These are phyloP conservation scores for Lycopodina hypogea DNA, from an alignment of 37 sponge, comb jelly and placozoan species.

Conservation along the genomic window DNA sequence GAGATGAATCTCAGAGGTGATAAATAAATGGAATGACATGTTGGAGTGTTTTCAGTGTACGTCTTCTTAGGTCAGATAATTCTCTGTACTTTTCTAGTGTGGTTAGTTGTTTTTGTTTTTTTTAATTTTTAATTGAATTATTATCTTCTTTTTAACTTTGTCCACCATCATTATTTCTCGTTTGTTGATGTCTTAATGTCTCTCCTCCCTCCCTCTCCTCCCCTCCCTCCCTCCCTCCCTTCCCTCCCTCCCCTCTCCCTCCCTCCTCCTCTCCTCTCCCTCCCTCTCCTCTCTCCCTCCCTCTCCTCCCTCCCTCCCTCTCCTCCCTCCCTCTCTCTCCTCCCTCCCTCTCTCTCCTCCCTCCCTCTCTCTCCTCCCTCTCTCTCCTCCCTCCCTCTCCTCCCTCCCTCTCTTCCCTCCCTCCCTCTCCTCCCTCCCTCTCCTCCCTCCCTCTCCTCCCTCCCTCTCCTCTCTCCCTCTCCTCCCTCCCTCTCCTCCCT, in stretches of 20 bases:
- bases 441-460: neutral
- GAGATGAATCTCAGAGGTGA: too few relatives aligned
- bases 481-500: constrained; percentile 13
- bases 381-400: constrained; percentile 1
- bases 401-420: neutral
- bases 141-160: too few relatives aligned
- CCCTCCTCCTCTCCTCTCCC: neutral
- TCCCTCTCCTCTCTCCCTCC: neutral
- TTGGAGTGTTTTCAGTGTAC: too few relatives aligned
- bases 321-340: neutral
- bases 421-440: neutral
- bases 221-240: neutral
- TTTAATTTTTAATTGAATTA: too few relatives aligned
- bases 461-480: neutral
- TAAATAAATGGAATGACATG: too few relatives aligned
- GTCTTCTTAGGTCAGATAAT: too few relatives aligned
- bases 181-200: neutral
- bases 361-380: neutral
- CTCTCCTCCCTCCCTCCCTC: neutral
- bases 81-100: too few relatives aligned
- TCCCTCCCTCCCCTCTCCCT: neutral
- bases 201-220: neutral
- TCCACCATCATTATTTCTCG: too few relatives aligned
- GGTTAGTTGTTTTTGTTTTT: too few relatives aligned
- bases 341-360: constrained; percentile 8